Base-by-base conservation (phyloP, 2,113 vertebrate species). In the Gobius niger region DNA sequence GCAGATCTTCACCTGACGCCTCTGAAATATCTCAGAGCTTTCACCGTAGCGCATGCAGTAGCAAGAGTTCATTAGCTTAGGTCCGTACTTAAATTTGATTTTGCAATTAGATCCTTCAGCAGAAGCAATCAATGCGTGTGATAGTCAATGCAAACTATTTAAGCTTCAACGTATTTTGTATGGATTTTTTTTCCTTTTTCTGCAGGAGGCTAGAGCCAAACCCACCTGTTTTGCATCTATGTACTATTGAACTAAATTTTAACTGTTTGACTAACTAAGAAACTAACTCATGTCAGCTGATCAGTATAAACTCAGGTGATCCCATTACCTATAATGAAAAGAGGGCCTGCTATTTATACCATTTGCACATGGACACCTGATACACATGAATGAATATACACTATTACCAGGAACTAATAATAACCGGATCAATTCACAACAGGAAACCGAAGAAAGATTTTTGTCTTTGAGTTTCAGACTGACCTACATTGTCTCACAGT, bases 401-500 rank as follows among this genome's bases (percentile, higher is more conserved):
- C 47, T 19, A 53, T 68, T 47, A 50, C 51, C 46, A 67, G n/a
- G 9, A 4, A 18, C 13, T 59, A 57, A 54, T 19, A 77, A 59
- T 64, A 61, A 40, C 65, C 13, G 24, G 12, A 60, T 41, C 51
- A 14, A 67, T 49, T 18, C 66, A 68, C 40, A 44, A 65, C 47
- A 57, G 47, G 46, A 78, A 65, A 75, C 67, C 34, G n/a, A 52
- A 71, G 64, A 52, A 11, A 40, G 34, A 62, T 53, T 46, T 19
- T 51, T 19, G 63, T 61, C 7, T 49, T 47, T 65, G 42, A 19
- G 12, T 49, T 16, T 68, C 61, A 44, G 57, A 24, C 12, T 77
- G 68, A 67, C 67, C 61, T 74, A 72, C 56, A 68, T 76, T 70
- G 69, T 75, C 70, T 77, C 51, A 41, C 67, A 60, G 50, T 8